Conservation (phyloP, 2,888 invertebrate genomes). For the Pyrrhosoma nymphula region DNA sequence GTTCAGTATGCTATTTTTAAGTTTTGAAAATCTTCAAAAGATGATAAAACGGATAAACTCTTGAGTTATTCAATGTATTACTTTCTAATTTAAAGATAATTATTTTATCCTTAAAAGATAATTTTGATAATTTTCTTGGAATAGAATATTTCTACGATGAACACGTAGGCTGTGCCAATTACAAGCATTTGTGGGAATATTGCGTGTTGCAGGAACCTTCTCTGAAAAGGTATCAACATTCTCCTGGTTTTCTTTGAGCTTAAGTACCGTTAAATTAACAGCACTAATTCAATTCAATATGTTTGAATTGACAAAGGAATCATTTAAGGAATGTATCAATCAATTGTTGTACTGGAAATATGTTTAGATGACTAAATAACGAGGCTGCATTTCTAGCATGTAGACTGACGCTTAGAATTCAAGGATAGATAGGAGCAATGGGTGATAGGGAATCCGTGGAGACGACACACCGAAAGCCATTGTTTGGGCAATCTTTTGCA, state of each 20-base stretch:
- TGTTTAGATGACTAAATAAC: neutral
- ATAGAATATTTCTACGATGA: too few relatives aligned
- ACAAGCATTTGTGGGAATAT: neutral
- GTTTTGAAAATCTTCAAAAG: too few relatives aligned
- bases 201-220: neutral
- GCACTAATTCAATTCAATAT: neutral
- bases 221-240: too few relatives aligned
- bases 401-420: neutral
- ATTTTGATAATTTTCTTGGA: too few relatives aligned
- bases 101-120: too few relatives aligned
- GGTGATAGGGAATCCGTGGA: neutral
- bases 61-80: too few relatives aligned
- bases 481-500: conserved; percentile 43
- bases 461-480: neutral
- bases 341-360: neutral
- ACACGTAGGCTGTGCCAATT: neutral
- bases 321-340: neutral
- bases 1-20: too few relatives aligned
- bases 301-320: neutral
- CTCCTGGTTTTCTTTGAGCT: too few relatives aligned
- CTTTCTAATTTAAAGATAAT: too few relatives aligned
- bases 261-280: too few relatives aligned
- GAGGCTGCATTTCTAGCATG: neutral
- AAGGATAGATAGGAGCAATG: neutral
- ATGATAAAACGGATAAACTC: too few relatives aligned